phyloP scores from a whole-genome alignment of 2,888 invertebrate species.

The Scaptodrosophila latifasciaeformis region DNA sequence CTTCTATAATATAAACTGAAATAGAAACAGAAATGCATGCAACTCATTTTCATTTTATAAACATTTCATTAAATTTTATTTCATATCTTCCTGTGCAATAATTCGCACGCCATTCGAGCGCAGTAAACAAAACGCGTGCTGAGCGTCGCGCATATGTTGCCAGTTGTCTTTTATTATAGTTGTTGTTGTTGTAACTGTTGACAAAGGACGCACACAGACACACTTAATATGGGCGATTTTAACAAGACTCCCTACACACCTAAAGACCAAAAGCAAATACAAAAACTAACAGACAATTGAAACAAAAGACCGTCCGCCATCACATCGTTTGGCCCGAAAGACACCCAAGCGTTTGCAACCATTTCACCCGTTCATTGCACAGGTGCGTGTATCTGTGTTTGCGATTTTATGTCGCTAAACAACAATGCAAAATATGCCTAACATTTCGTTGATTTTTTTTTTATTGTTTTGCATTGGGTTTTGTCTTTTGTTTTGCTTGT shows the following conservation, averaged over 20 bases:
- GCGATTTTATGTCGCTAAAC: slow-evolving; percentile 49
- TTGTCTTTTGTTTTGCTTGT: slow-evolving; percentile 26
- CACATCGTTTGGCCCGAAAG: slow-evolving; percentile 1
- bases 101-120: slow-evolving; percentile 64
- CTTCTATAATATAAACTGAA: not conserved
- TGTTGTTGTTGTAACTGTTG: slow-evolving; percentile 9
- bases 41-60: slow-evolving; percentile 63
- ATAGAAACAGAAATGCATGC: slow-evolving; percentile 10
- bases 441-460: slow-evolving; percentile 31
- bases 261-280: not conserved
- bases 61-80: slow-evolving; percentile 68
- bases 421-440: slow-evolving; percentile 64
- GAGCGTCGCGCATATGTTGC: slow-evolving; percentile 52
- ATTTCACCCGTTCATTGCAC: not conserved
- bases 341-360: slow-evolving; percentile 2
- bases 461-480: slow-evolving; percentile 15
- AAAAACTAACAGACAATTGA: slow-evolving; percentile 60
- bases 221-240: too few species aligned
- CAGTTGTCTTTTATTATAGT: slow-evolving; percentile 30
- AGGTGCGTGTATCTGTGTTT: slow-evolving; percentile 11
- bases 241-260: not conserved
- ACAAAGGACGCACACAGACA: slow-evolving; percentile 32
- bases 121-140: slow-evolving; percentile 51
- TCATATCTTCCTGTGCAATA: slow-evolving; percentile 68
- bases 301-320: slow-evolving; percentile 47